A percentile compares a stretch with the other conserved stretches of the same genome.
Evolutionary conservation across 2,888 invertebrate genomes (phyloP).

Genomic region (Papilio demoleus): DNA sequence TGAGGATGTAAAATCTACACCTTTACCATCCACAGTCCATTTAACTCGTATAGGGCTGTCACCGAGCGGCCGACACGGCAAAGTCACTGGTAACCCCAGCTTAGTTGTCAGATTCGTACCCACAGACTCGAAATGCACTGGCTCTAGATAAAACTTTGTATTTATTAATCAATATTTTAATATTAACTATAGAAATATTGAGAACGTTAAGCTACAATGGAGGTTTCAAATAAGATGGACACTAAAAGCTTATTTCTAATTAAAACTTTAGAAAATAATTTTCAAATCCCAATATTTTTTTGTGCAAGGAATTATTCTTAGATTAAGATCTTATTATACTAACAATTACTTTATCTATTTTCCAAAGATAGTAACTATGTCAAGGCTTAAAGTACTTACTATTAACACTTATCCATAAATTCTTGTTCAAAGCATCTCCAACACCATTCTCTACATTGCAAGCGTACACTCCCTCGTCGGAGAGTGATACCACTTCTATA

Average conservation of each 20-base stretch:
- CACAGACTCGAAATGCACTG: slow-evolving; percentile 89
- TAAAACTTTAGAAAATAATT: no score
- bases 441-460: slow-evolving; percentile 80
- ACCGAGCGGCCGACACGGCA: slow-evolving; percentile 90
- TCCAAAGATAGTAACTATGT: no score
- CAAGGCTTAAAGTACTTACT: slow-evolving; percentile 72
- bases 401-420: slow-evolving; percentile 79
- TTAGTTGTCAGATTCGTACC: slow-evolving; percentile 90
- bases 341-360: no score
- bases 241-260: no score
- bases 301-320: no score
- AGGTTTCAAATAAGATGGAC: no score
- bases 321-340: no score
- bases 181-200: no score
- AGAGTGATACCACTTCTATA: slow-evolving; percentile 76
- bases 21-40: slow-evolving; percentile 89
- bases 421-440: slow-evolving; percentile 73
- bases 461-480: slow-evolving; percentile 78
- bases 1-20: slow-evolving; percentile 82
- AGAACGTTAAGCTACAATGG: no score
- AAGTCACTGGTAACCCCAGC: slow-evolving; percentile 87
- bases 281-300: no score
- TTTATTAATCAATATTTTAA: slow-evolving; percentile 18
- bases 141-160: slow-evolving; percentile 81
- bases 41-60: slow-evolving; percentile 92